A percentile compares a stretch with the other conserved stretches of the same genome.
These are phyloP conservation scores for Nycticryphes semicollaris DNA, from an alignment of 2,113 vertebrate species.

Conservation along the genomic window DNA sequence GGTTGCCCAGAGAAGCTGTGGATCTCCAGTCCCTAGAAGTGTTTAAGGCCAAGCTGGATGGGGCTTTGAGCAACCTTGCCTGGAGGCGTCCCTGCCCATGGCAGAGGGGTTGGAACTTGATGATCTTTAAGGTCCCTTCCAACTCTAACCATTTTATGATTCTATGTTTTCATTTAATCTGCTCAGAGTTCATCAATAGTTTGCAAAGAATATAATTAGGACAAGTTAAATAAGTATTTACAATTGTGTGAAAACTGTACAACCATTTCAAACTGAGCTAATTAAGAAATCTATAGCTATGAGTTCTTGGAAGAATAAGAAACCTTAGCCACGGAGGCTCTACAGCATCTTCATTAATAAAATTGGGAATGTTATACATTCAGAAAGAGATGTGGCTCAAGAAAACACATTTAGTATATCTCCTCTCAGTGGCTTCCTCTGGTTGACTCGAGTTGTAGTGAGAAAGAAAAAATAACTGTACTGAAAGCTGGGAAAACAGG, in stretches of 20 bases:
- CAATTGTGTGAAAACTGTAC: neutral
- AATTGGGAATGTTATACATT: neutral
- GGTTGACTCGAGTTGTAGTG: slow-evolving; percentile 72
- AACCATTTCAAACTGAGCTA: neutral
- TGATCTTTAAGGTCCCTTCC: neutral
- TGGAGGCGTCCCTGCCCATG: neutral
- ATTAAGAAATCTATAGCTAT: neutral
- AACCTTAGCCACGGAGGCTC: neutral
- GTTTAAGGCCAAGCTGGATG: neutral
- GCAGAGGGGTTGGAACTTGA: neutral
- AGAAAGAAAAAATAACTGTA: slow-evolving; percentile 37
- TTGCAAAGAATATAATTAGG: slow-evolving; percentile 1
- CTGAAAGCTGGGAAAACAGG: neutral
- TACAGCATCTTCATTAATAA: neutral
- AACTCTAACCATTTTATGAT: neutral
- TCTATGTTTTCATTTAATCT: neutral
- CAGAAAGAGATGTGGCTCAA: neutral
- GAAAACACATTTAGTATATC: slow-evolving; percentile 69
- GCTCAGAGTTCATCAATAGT: neutral
- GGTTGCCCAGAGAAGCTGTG: neutral
- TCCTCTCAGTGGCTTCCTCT: slow-evolving; percentile 73
- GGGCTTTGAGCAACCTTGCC: neutral
- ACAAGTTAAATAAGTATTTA: neutral
- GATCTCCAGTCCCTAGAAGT: neutral
- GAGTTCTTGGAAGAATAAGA: neutral